phyloP scores from a whole-genome alignment of 2,113 vertebrate species.

The Craseonycteris thonglongyai region DNA sequence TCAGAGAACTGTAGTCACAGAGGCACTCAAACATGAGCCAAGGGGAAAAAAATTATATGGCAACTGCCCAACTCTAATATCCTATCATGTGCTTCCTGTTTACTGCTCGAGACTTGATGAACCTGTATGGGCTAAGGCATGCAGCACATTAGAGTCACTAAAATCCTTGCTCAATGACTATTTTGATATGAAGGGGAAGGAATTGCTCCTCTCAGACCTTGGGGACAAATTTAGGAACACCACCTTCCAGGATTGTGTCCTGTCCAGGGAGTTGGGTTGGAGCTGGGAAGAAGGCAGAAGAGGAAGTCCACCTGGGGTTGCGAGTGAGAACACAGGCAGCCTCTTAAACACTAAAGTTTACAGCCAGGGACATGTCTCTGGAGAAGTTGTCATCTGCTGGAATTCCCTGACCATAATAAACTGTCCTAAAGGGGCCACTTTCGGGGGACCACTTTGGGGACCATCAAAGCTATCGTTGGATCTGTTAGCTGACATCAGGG shows the following conservation, averaged over 20 bases:
- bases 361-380: not conserved
- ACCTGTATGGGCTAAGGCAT: not conserved
- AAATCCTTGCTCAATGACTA: not conserved
- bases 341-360: not conserved
- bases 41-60: not conserved
- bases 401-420: not conserved
- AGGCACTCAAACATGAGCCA: conserved; percentile 10
- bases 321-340: accelerated
- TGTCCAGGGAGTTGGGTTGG: not conserved
- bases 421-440: not conserved
- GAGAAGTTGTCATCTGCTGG: not conserved
- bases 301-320: not conserved
- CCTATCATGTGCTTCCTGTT: conserved; percentile 32
- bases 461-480: not conserved
- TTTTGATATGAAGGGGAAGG: not conserved
- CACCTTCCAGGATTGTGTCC: not conserved
- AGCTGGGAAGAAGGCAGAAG: not conserved
- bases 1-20: not conserved
- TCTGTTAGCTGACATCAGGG: not conserved
- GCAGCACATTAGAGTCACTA: not conserved
- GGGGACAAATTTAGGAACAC: not conserved
- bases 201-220: not conserved
- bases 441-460: not conserved
- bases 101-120: not conserved
- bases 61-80: not conserved